phyloP scores from a whole-genome alignment of 1,140 invertebrate genomes.

The Diorhabda sublineata region DNA sequence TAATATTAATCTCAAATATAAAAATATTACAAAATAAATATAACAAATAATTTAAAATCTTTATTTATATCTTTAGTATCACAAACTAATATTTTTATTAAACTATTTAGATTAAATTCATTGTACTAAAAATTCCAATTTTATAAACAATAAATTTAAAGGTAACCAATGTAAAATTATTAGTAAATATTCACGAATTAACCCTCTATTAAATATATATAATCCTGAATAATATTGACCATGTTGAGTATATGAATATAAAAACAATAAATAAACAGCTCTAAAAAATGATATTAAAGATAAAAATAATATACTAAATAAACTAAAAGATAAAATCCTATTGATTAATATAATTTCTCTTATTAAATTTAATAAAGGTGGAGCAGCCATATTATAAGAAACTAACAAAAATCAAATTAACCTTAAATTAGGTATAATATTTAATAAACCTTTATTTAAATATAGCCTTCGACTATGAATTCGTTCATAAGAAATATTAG shows the following conservation, averaged over 20 bases:
- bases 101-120: slow-evolving; percentile 53
- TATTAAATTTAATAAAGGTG: no score
- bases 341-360: no score
- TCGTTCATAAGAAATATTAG: no score
- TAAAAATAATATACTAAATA: slow-evolving; percentile 49
- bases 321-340: slow-evolving; percentile 45
- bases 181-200: slow-evolving; percentile 55
- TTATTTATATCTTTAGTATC: slow-evolving; percentile 34
- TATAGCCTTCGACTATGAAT: no score
- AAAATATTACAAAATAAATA: slow-evolving; percentile 55
- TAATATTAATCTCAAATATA: slow-evolving; percentile 45
- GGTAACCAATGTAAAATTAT: slow-evolving; percentile 59
- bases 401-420: no score
- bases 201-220: slow-evolving; percentile 45
- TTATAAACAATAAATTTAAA: slow-evolving; percentile 58
- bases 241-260: slow-evolving; percentile 57
- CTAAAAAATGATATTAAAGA: slow-evolving; percentile 51
- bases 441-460: no score
- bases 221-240: slow-evolving; percentile 48
- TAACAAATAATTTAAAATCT: slow-evolving; percentile 54
- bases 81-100: slow-evolving; percentile 54
- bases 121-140: slow-evolving; percentile 49
- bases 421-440: no score
- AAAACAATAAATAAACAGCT: slow-evolving; percentile 49
- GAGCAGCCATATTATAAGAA: no score